These are phyloP conservation scores for Cyclargus thomasi DNA, from an alignment of 1,140 invertebrate species.

Conservation along the genomic window DNA sequence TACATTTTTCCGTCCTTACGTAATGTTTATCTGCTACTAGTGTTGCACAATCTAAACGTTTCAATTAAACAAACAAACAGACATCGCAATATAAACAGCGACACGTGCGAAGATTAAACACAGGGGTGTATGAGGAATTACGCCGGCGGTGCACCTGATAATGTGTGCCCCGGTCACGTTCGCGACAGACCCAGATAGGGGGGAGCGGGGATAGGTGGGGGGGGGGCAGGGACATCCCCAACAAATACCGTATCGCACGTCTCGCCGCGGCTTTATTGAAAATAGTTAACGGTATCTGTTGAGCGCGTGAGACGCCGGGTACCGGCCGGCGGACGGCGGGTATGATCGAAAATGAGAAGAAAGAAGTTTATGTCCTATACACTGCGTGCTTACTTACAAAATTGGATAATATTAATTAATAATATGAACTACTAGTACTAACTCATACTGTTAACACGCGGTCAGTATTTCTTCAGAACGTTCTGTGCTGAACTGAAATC, in stretches of 20 bases:
- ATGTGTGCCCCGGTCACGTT: slow-evolving; percentile 6
- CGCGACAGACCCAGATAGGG: background rate
- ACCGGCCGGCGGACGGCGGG: no score
- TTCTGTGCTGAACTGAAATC: no score
- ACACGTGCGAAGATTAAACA: slow-evolving; percentile 11
- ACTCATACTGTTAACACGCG: no score
- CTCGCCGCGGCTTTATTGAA: slow-evolving; percentile 5
- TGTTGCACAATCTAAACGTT: background rate
- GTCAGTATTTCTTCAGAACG: no score
- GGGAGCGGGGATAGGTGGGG: no score
- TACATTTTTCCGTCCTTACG: background rate
- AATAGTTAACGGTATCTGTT: background rate
- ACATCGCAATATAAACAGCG: background rate
- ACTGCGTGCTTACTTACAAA: no score
- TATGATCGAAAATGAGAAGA: no score
- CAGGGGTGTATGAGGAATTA: slow-evolving; percentile 6
- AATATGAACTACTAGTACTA: no score
- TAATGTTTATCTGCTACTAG: background rate
- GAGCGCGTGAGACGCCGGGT: no score
- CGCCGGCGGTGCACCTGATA: slow-evolving; percentile 2
- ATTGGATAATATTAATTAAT: no score
- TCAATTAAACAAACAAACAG: slow-evolving; percentile 1
- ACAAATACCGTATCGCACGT: slow-evolving; percentile 8
- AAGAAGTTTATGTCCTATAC: no score
- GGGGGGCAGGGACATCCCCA: background rate